Percentiles rank a stretch among this genome's conserved stretches.
These are phyloP conservation scores for Tetranychus truncatus DNA, from an alignment of 2,888 invertebrate species.

Conservation along the genomic window DNA sequence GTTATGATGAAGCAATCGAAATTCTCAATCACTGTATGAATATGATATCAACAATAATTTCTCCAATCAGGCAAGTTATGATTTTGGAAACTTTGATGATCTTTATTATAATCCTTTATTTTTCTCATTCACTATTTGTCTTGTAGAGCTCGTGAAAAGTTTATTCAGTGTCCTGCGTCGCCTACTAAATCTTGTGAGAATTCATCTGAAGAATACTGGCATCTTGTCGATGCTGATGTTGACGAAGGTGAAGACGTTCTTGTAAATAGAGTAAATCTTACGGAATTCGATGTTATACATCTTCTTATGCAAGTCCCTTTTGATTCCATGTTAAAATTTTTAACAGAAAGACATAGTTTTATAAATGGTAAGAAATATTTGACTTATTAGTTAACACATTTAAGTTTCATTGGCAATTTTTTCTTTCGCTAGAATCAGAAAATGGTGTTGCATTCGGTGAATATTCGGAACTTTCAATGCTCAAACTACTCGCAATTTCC, in stretches of 20 bases:
- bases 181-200: background rate
- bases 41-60: constrained; percentile 20
- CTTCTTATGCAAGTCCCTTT: constrained; percentile 21
- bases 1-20: constrained; percentile 15
- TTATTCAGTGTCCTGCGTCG: background rate
- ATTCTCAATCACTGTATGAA: constrained; percentile 19
- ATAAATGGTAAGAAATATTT: background rate
- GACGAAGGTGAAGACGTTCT: constrained; percentile 23
- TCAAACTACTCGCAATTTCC: constrained; percentile 20
- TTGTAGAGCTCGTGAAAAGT: background rate
- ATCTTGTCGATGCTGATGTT: constrained; percentile 16
- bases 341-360: constrained; percentile 7
- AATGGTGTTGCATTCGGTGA: constrained; percentile 1
- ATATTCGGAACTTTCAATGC: constrained; percentile 20
- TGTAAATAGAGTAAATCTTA: constrained; percentile 15
- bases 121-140: background rate
- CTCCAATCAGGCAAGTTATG: constrained; percentile 16
- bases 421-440: background rate
- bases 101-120: background rate
- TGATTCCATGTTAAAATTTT: constrained; percentile 19
- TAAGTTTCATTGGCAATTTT: background rate
- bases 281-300: constrained; percentile 21
- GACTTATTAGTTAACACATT: background rate
- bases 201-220: constrained; percentile 13
- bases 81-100: background rate